A percentile compares a stretch with the other conserved stretches of the same genome.
Evolutionary conservation across 2,888 invertebrate genomes (phyloP).

Genomic region (Sesia apiformis): DNA sequence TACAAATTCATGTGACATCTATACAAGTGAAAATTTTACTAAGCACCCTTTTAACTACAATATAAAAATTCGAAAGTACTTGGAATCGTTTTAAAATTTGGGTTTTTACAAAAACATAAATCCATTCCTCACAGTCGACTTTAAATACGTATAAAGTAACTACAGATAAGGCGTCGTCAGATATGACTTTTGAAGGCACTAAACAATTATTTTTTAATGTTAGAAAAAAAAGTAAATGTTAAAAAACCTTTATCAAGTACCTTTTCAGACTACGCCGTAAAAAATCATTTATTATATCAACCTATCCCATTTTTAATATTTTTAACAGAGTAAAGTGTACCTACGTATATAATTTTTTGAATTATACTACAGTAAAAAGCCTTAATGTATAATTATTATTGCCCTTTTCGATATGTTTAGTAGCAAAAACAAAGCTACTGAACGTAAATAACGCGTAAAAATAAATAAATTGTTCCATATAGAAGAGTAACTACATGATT

Average conservation of each 20-base stretch:
- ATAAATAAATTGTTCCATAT: constrained; percentile 14
- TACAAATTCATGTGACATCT: neutral
- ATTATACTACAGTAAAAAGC: constrained; percentile 58
- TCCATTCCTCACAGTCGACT: neutral
- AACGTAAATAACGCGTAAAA: constrained; percentile 8
- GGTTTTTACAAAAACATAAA: too few relatives aligned
- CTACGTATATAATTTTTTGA: constrained; percentile 40
- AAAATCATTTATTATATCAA: too few relatives aligned
- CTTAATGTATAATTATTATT: constrained; percentile 68
- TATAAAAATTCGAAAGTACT: constrained; percentile 19
- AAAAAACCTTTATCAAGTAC: neutral
- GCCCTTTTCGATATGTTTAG: constrained; percentile 51
- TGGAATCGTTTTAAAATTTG: neutral
- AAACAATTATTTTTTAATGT: neutral
- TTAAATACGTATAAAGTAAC: neutral
- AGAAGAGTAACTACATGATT: constrained; percentile 20
- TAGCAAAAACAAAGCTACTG: constrained; percentile 22
- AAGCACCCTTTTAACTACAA: constrained; percentile 49
- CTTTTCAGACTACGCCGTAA: neutral
- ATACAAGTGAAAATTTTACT: constrained; percentile 21
- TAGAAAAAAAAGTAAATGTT: neutral
- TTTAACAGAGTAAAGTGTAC: constrained; percentile 1
- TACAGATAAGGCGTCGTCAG: neutral
- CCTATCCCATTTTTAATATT: too few relatives aligned
- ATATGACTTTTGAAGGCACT: neutral